Base-by-base conservation (phyloP, 2,113 vertebrate species). In the Ariopsis seemanni region DNA sequence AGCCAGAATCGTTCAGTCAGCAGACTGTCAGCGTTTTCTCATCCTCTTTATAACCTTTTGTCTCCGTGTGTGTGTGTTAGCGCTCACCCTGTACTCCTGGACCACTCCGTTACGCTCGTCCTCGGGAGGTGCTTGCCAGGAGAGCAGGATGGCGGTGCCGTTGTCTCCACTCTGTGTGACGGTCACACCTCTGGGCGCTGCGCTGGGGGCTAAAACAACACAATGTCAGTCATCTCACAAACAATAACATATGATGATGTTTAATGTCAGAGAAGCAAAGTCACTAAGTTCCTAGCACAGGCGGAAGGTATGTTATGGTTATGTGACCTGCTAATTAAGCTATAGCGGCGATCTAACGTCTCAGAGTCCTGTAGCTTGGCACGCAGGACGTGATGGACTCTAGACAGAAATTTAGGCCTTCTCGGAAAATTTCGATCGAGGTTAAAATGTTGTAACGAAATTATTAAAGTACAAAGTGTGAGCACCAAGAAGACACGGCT, bases 111-210 rank as follows among this genome's bases (percentile, higher is more conserved):
- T 99, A 67, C 96, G 97, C 77, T 96, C 97, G 81, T 97, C 98
- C 90, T 98, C 97, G 4, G 97, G 98, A 85, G 98, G 98, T 0
- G 98, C 97, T 95, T 97, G 97, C 98, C 98, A 99, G 88, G 97
- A 96, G 86, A 99, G 96, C 88, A 98, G 93, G 91, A 99, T 95
- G 74, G 97, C 95, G 1, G 98, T 99, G 78, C 96, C 96, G 48
- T 99, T 99, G 92, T 96, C 97, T 82, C 97, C 96, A n/a, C 97
- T 98, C 93, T 97, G 97, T 0, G 94, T 96, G 8, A 99, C 96
- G 2, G 96, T 97, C 88, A 99, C 97, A 62, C 96, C 96, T 86
- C 96, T 96, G 69, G 98, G 98, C 30, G 98, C 97, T n/a, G 98
- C 98, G 25, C 97, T 98, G 65, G 98, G 98, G 83, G 95, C 98